These are phyloP conservation scores for Lycia hirtaria DNA, from an alignment of 2,888 invertebrate genomes.

Conservation along the genomic window DNA sequence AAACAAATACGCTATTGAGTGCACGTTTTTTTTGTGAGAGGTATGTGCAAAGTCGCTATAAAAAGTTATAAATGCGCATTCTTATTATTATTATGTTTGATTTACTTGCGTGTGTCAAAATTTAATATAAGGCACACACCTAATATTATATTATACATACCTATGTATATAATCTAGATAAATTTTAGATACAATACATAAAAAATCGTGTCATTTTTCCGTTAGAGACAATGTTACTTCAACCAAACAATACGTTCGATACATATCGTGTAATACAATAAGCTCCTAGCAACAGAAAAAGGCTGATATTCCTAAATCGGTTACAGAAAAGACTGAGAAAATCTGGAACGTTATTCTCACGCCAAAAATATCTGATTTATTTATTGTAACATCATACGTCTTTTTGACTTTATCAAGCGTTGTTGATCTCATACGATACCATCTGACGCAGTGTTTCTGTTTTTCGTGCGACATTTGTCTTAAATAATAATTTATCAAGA, in stretches of 20 bases:
- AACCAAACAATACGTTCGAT: not conserved
- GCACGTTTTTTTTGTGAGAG: too few relatives aligned
- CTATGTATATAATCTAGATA: too few relatives aligned
- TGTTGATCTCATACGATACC: constrained; percentile 10
- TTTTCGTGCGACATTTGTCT: not conserved
- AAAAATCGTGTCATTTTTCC: not conserved
- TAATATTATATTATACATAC: too few relatives aligned
- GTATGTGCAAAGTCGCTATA: too few relatives aligned
- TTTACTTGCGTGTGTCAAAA: too few relatives aligned
- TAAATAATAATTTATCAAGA: constrained; percentile 19
- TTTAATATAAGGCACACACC: too few relatives aligned
- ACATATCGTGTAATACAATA: not conserved
- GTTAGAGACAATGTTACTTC: not conserved
- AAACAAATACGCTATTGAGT: too few relatives aligned
- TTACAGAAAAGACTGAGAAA: not conserved
- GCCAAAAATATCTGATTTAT: not conserved
- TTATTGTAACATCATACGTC: constrained; percentile 13
- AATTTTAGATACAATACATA: not conserved
- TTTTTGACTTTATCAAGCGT: constrained; percentile 7
- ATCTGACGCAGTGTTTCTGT: not conserved
- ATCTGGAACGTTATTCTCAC: not conserved
- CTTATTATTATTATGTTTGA: too few relatives aligned
- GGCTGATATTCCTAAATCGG: not conserved
- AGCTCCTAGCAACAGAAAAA: not conserved
- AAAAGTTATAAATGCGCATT: too few relatives aligned